Evolutionary conservation across 1,140 invertebrate species (phyloP).

Genomic region (Homalodisca vitripennis): DNA sequence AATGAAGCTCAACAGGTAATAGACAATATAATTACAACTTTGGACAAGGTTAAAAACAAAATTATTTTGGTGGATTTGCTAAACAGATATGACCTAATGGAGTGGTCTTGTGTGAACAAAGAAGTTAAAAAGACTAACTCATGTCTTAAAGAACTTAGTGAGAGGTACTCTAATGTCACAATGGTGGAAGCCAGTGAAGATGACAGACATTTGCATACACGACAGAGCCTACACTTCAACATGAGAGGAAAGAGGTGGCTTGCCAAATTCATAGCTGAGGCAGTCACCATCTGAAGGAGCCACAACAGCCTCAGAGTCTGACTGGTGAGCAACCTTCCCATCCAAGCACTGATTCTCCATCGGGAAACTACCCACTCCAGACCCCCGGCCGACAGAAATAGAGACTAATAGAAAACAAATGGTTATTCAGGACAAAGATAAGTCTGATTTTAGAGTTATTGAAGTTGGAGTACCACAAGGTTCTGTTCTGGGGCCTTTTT

Average conservation of each 20-base stretch:
- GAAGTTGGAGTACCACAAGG: too few species aligned
- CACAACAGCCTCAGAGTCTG: background rate
- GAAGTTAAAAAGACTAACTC: constrained; percentile 30
- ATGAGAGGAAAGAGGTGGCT: constrained; percentile 24
- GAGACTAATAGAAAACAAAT: too few species aligned
- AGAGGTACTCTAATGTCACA: constrained; percentile 14
- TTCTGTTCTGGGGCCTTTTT: too few species aligned
- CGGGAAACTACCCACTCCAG: too few species aligned
- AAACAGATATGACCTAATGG: constrained; percentile 21
- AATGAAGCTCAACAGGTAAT: background rate
- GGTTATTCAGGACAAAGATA: too few species aligned
- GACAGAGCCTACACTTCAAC: constrained; percentile 27
- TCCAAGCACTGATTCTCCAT: too few species aligned
- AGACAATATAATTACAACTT: background rate
- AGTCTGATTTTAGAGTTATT: too few species aligned
- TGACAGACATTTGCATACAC: constrained; percentile 26
- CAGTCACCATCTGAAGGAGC: background rate
- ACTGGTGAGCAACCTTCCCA: too few species aligned
- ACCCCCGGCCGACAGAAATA: too few species aligned
- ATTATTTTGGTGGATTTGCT: constrained; percentile 23
- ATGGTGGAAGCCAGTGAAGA: constrained; percentile 19
- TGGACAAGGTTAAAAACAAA: constrained; percentile 10
- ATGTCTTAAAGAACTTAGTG: background rate
- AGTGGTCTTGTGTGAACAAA: constrained; percentile 26
- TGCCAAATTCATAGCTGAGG: background rate